Evolutionary conservation across 2,113 vertebrate species (phyloP), one percentile per base, ranked within the genome.

Genomic region (Todiramphus saurophagus): DNA sequence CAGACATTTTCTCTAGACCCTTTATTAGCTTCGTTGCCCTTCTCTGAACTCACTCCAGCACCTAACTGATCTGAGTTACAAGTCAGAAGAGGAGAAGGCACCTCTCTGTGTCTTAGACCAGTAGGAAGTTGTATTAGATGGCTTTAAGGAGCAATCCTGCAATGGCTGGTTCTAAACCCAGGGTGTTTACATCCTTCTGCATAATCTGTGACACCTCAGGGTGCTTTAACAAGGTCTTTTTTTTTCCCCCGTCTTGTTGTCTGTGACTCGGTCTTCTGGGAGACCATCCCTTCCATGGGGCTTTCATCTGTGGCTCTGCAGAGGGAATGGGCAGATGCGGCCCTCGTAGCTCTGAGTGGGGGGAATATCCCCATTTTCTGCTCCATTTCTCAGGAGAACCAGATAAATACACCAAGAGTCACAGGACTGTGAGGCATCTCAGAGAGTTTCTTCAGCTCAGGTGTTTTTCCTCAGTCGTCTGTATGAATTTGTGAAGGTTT

Each of bases 51-150:
- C 46, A 19, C 19, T 46, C 46, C 46, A 46, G 46, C 46, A 46
- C 46, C 46, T 46, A 46, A 46, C 46, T 46, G 46, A 18, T 8
- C 44, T 11, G 51, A 35, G 12, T 50, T 60, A 28, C 13, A 24
- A 39, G 44, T 10, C 8, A 3, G 53, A n/a, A 7, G 78, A 72
- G 53, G 33, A 64, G 12, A 25, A 2, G 4, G 25, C 19, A 18
- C 39, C 25, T 35, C 35, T 55, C 18, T 35, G 16, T 21, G 5
- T 24, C 14, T 18, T 20, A 20, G 55, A 1, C 10, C 21, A 46
- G 18, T 11, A 31, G 13, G 5, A 16, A 6, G 7, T 19, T 53
- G 7, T 3, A 2, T 8, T 59, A 3, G 0, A 3, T 10, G 31
- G 37, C 10, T 59, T 5, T 16, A 21, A 50, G 58, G 20, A 76